Conservation (phyloP, 2,797 vertebrate genomes). For the Remorina albescens region DNA sequence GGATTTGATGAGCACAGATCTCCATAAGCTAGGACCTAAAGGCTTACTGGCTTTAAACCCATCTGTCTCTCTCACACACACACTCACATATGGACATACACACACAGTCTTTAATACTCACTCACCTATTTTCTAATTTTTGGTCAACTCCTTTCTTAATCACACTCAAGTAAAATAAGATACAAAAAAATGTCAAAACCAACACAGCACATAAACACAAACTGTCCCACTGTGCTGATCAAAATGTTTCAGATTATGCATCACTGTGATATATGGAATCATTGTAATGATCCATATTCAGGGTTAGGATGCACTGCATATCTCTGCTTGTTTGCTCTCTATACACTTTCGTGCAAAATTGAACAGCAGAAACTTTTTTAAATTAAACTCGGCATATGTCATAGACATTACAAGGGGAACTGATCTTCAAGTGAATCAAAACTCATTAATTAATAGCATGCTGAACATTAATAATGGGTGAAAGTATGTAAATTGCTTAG, state of each 20-base stretch:
- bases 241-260: neutral
- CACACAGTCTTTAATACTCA: neutral
- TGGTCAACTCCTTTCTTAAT: neutral
- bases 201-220: neutral
- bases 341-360: neutral
- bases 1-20: slow-evolving; percentile 76
- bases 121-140: neutral
- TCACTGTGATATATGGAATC: slow-evolving; percentile 1
- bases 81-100: neutral
- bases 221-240: slow-evolving; percentile 1
- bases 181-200: neutral
- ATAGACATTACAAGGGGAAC: neutral
- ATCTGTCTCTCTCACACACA: slow-evolving; percentile 43
- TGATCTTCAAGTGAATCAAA: neutral
- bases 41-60: slow-evolving; percentile 74
- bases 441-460: neutral
- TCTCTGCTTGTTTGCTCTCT: slow-evolving; percentile 1
- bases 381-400: neutral
- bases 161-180: neutral
- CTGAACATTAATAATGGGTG: neutral
- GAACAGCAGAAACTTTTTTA: slow-evolving; percentile 3
- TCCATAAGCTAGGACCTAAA: slow-evolving; percentile 69
- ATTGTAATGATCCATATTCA: neutral
- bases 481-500: neutral
- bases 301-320: slow-evolving; percentile 15